phyloP scores from a whole-genome alignment of 2,797 vertebrate genomes.

The Sebastes steindachneri region DNA sequence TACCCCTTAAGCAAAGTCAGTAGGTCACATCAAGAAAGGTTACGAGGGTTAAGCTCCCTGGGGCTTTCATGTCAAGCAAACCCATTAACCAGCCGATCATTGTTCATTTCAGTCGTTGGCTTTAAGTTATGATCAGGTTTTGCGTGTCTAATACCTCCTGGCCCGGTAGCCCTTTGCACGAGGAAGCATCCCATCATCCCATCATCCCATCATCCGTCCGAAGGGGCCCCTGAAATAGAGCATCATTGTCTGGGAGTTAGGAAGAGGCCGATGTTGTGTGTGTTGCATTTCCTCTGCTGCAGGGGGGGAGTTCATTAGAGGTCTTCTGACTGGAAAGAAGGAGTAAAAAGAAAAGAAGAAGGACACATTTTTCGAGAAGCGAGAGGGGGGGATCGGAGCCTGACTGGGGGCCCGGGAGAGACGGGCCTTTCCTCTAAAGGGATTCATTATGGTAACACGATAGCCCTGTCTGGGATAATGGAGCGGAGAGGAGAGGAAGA shows the following conservation, averaged over 20 bases:
- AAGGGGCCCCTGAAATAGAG: constrained; percentile 25
- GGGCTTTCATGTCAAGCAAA: constrained; percentile 29
- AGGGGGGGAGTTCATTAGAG: constrained; percentile 32
- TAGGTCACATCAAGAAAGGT: constrained; percentile 33
- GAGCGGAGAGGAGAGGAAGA: constrained; percentile 53
- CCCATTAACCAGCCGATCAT: constrained; percentile 30
- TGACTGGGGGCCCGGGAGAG: constrained; percentile 42
- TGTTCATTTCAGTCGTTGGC: constrained; percentile 17
- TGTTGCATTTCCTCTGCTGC: constrained; percentile 8
- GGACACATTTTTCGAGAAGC: constrained; percentile 25
- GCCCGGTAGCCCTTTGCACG: neutral
- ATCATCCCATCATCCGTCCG: neutral
- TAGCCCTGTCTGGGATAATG: constrained; percentile 68
- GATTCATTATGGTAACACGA: constrained; percentile 76
- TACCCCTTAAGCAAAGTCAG: constrained; percentile 31
- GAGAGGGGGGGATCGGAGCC: constrained; percentile 3
- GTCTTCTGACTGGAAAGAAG: constrained; percentile 9
- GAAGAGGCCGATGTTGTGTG: constrained; percentile 6
- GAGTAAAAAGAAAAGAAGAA: neutral
- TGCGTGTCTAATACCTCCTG: constrained; percentile 24
- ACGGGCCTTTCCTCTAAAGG: constrained; percentile 62
- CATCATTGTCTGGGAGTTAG: constrained; percentile 8
- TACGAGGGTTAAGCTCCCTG: constrained; percentile 22
- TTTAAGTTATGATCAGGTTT: constrained; percentile 26
- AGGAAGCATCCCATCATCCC: constrained; percentile 35